Base-by-base conservation (phyloP, 2,113 vertebrate genomes). In the Leucoraja erinaceus region DNA sequence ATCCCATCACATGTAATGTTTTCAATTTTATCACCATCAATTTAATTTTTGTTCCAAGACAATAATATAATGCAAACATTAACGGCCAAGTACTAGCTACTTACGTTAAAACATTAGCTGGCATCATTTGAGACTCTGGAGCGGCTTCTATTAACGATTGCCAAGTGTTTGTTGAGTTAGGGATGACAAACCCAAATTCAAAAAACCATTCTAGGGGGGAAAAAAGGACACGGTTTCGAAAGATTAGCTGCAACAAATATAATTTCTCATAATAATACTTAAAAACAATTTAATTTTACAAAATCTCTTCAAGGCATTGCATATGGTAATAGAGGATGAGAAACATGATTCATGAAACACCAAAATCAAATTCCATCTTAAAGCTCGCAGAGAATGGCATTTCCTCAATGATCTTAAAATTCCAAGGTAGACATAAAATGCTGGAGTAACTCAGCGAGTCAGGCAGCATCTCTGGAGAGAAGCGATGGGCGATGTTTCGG, bases 121-220 rank as follows among this genome's bases (percentile, higher is more conserved):
- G 98, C 99, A 99, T 99, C 99, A 99, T 99, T 96, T 99, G 98
- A 94, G 98, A 99, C 95, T 99, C 99, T 9, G 99, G 98, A 8
- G 98, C 99, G 12, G 99, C 99, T 95, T 99, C 99, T 97, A 99
- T 99, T 96, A 99, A 97, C 94, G 98, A 99, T 96, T 99, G 99
- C 99, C 99, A 99, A 93, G 99, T 99, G 96, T 99, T 99, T 95
- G 98, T 99, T 94, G 99, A 99, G 95, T 99, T 99, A 78, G 99
- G 99, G 94, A 99, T 99, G 95, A 99, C 98, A 94, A 99, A 99
- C 94, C 98, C 98, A 93, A 99, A 99, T 95, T 99, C 99, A 95
- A 99, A 99, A 96, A 99, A 99, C 98, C 98, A 99, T 94, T 99
- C 99, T 99, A 97, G 38, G 38, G 38, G 38, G n/a, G n/a, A n/a